Base-by-base conservation (phyloP, 1,140 invertebrate genomes). In the Bombus superbus region DNA sequence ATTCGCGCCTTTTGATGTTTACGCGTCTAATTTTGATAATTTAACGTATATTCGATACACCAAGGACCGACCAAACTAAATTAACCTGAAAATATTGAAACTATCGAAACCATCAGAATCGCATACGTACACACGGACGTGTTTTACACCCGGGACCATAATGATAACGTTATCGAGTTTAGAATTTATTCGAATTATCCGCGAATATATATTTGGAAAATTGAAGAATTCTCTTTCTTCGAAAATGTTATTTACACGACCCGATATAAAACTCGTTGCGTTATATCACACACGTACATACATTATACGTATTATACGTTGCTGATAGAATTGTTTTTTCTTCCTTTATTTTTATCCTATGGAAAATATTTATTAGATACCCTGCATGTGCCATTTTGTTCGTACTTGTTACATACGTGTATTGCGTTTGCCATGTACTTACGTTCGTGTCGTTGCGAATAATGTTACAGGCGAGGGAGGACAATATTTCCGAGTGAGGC, bases 401-500 rank as follows among this genome's bases (percentile, higher is more conserved):
- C 35, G 1, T 35, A 66, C 18, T 3, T 32, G 2, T 35, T 15
- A 18, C 18, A 18, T 6, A 35, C 6, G 15, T 18, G 5, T 35
- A 15, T 35, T 18, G 13, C 6, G 1, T 35, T 22, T 35, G 9
- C 1, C 0, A 22, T 5, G 28, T 42, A 42, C 13, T 72, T 2
- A 72, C 11, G 15, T 77, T 44, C 25, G 44, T 68, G 28, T 1
- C 6, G 8, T 28, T 62, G 4, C 59, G 8, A n/a, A 62, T 28
- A 2, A 77, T 91, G 80, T 94, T 94, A 35, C 93, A 95, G 94
- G 92, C 62, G 89, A 92, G 28, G 89, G 90, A 38, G 97, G 97
- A 92, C 98, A 98, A 93, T 98, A 97, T 94, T 99, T 99, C 94
- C 95, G 97, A 83, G 96, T 98, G 72, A 96, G 96, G 72, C 98